Evolutionary conservation across 2,113 vertebrate species (phyloP).

Genomic region (Oncorhynchus masou): DNA sequence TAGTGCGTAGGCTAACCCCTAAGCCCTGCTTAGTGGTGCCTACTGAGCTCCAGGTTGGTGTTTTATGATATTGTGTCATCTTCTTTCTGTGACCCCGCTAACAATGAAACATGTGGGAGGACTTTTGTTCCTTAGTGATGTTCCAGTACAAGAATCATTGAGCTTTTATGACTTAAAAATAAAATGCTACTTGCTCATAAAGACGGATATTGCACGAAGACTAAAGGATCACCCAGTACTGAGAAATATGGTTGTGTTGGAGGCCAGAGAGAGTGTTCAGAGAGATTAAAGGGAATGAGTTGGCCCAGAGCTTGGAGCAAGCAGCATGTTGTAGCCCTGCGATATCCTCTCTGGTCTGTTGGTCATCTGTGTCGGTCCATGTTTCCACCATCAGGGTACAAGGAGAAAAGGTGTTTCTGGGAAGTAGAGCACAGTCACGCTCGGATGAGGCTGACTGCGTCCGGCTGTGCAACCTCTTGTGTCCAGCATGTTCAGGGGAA

Average conservation of each 20-base stretch:
- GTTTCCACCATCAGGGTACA: background rate
- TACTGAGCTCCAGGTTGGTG: background rate
- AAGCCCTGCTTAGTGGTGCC: background rate
- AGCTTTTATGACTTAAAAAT: no score
- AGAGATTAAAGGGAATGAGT: background rate
- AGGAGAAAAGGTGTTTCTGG: background rate
- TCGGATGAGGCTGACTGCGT: background rate
- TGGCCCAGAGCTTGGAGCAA: background rate
- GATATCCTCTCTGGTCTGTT: background rate
- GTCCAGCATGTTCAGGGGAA: background rate
- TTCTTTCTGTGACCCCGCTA: background rate
- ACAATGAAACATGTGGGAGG: no score
- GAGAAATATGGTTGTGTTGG: background rate
- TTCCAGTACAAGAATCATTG: no score
- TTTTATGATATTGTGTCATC: background rate
- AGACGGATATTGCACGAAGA: no score
- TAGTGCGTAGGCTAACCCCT: slow-evolving; percentile 40
- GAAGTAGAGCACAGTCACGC: background rate
- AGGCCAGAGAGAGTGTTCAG: background rate
- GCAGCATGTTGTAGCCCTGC: background rate
- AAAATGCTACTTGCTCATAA: no score
- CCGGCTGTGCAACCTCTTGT: background rate
- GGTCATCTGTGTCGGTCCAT: background rate
- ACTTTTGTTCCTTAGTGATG: no score
- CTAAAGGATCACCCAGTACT: background rate